Conservation (phyloP, 2,113 vertebrate genomes). For the Falco punctatus region DNA sequence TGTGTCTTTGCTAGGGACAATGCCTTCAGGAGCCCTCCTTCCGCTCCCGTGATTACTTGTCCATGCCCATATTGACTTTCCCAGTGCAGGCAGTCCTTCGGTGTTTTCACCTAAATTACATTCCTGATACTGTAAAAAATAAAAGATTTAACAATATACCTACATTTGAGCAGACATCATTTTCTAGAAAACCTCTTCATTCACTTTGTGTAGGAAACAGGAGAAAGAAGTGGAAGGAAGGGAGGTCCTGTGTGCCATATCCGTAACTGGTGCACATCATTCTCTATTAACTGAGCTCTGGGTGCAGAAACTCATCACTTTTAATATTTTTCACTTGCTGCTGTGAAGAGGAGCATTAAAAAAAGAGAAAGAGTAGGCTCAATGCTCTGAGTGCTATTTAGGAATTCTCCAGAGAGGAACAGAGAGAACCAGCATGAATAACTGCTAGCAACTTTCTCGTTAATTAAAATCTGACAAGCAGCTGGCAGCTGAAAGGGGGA, state of each 20-base stretch:
- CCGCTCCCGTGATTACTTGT: not conserved
- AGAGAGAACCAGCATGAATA: constrained; percentile 65
- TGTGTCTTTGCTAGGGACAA: not conserved
- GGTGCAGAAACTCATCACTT: not conserved
- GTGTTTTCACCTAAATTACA: not conserved
- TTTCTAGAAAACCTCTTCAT: not conserved
- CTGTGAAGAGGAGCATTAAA: constrained; percentile 21
- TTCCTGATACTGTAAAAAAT: not conserved
- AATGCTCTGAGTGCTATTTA: constrained; percentile 33
- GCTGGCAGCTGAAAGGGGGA: constrained; percentile 73
- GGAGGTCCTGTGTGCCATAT: not conserved
- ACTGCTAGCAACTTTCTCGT: constrained; percentile 69
- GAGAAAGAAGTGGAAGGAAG: not conserved
- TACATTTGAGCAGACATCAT: not conserved
- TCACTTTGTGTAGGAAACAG: not conserved
- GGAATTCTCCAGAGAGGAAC: constrained; percentile 65
- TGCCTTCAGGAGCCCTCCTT: not conserved
- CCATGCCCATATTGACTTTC: not conserved
- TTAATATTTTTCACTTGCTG: constrained; percentile 8
- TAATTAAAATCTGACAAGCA: constrained; percentile 77
- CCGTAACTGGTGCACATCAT: not conserved
- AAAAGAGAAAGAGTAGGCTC: constrained; percentile 20
- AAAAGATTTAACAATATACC: not conserved
- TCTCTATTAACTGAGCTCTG: not conserved
- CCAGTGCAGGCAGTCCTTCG: not conserved